Evolutionary conservation across 1,140 invertebrate genomes (phyloP).

Genomic region (fruit fly (Drosophila melanogaster)): DNA sequence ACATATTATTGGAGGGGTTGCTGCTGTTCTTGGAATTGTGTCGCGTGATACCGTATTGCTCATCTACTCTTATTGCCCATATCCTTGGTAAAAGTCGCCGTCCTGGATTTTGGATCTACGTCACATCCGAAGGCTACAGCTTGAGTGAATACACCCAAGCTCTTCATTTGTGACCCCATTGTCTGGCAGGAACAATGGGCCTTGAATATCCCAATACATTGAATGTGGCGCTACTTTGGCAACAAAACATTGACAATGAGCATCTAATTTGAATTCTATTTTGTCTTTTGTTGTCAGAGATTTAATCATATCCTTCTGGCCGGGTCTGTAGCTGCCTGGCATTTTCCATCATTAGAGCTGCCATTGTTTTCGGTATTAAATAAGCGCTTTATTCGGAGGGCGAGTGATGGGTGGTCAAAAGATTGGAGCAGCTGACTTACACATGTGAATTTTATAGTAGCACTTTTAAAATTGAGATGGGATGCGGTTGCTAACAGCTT

Average conservation of each 20-base stretch:
- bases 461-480: background rate
- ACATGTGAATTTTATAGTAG: background rate
- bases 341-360: conserved; percentile 74
- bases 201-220: conserved; percentile 24
- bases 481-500: background rate
- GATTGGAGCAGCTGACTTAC: background rate
- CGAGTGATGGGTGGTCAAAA: conserved; percentile 15
- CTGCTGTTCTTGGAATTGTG: background rate
- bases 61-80: conserved; percentile 6
- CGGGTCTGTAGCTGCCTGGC: conserved; percentile 12
- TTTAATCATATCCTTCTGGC: conserved; percentile 72
- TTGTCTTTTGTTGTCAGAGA: conserved; percentile 73
- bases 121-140: conserved; percentile 8
- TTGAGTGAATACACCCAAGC: conserved; percentile 6
- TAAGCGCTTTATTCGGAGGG: conserved; percentile 29
- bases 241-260: conserved; percentile 78
- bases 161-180: conserved; percentile 73
- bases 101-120: conserved; percentile 9
- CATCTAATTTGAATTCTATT: conserved; percentile 82
- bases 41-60: conserved; percentile 3
- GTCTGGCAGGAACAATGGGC: conserved; percentile 63
- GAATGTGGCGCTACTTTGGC: conserved; percentile 59
- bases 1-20: conserved; percentile 33
- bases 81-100: conserved; percentile 4
- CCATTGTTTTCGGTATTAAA: conserved; percentile 70